Evolutionary conservation across 1,140 invertebrate genomes (phyloP), one percentile per base, ranked within the genome.

Genomic region (Nephotettix cincticeps): DNA sequence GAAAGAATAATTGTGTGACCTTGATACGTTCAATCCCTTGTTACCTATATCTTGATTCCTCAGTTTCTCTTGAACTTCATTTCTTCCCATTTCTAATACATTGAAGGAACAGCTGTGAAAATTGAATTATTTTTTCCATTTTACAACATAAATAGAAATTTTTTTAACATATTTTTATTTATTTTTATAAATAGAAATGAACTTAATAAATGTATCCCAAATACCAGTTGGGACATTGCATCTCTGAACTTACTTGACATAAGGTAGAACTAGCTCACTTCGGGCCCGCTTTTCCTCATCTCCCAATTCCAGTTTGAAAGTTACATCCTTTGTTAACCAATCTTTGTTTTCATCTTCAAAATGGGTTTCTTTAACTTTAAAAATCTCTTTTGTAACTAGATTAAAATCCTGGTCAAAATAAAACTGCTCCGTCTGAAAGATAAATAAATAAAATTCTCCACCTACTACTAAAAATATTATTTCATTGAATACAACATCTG

Each of bases 221-320:
- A n/a, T n/a, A n/a, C n/a, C n/a, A n/a, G n/a, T n/a, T n/a, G n/a
- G n/a, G n/a, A n/a, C n/a, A n/a, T n/a, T n/a, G n/a, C n/a, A n/a
- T n/a, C n/a, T n/a, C n/a, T n/a, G n/a, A 11, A 70, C 69, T 63
- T 54, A 70, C 69, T 70, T 70, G 4, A 70, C 23, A 32, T 63
- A 70, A 2, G 69, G 69, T 23, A 70, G 32, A n/a, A 63, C 23
- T 6, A 70, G 56, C 63, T 70, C 17, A 58, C 54, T 70, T n/a
- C 69, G 51, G 45, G 69, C 69, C 28, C 30, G 28, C 32, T 70
- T 70, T 45, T 70, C 69, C 30, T 70, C 51, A 29, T 58, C 69
- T 40, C 29, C 25, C 21, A 70, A 43, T 23, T 40, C 69, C n/a
- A 70, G 56, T 25, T 70, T 70, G 32, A 70, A 70, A 21, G 69